These are phyloP conservation scores for Bettongia penicillata DNA, from an alignment of 2,113 vertebrate species.

Conservation along the genomic window DNA sequence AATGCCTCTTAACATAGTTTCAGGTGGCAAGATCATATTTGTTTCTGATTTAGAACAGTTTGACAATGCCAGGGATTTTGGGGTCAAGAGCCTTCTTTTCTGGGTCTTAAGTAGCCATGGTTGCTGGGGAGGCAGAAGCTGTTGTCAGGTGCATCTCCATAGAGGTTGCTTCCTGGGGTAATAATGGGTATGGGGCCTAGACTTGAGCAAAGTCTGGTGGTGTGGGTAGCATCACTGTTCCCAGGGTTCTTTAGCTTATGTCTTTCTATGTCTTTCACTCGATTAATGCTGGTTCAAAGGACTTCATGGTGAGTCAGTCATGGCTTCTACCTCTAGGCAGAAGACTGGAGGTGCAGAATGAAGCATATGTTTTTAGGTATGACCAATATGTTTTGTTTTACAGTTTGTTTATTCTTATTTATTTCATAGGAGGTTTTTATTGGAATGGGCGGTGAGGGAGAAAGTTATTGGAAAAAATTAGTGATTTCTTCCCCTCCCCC, in stretches of 20 bases:
- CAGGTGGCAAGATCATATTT: background rate
- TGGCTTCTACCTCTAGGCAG: background rate
- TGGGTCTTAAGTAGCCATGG: background rate
- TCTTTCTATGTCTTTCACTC: background rate
- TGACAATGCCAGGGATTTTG: background rate
- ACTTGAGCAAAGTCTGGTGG: background rate
- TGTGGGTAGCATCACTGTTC: background rate
- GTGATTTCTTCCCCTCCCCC: background rate
- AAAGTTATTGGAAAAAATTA: background rate
- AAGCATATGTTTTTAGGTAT: background rate
- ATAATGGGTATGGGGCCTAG: background rate
- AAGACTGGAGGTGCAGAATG: background rate
- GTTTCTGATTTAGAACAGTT: background rate
- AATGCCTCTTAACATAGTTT: background rate
- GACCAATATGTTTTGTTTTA: background rate
- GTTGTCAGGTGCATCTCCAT: background rate
- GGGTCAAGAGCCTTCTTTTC: background rate
- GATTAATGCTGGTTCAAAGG: background rate
- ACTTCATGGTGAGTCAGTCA: background rate
- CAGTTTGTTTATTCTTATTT: background rate
- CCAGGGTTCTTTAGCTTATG: background rate
- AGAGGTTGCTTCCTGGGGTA: background rate
- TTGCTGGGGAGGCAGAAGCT: background rate
- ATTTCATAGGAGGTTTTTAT: background rate
- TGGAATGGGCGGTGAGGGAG: background rate